phyloP scores from a whole-genome alignment of 2,797 vertebrate species.

The Chelonia mydas region DNA sequence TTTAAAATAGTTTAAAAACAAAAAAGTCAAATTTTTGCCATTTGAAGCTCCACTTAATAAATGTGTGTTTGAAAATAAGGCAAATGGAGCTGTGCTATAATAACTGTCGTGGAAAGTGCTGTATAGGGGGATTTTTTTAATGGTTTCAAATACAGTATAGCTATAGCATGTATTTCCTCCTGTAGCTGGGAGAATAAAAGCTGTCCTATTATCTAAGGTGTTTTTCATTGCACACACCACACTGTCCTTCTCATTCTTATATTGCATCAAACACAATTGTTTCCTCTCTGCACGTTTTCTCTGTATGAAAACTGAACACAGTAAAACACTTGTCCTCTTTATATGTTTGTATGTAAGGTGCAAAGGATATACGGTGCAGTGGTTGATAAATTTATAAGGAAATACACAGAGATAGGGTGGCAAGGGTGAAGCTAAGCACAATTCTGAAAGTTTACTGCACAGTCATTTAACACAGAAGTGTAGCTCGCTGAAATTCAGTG shows the following conservation, averaged over 20 bases:
- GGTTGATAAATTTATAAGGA: neutral
- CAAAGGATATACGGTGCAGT: neutral
- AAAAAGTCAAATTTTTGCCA: neutral
- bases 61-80: neutral
- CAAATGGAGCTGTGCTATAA: neutral
- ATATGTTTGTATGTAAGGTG: neutral
- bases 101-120: neutral
- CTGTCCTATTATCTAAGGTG: neutral
- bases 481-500: neutral
- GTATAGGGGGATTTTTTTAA: neutral
- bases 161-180: neutral
- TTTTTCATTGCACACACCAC: neutral
- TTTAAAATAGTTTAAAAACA: neutral
- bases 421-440: neutral
- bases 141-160: neutral
- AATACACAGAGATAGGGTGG: neutral
- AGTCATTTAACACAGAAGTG: neutral
- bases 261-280: neutral
- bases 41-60: neutral
- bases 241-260: neutral
- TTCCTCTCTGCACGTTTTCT: neutral
- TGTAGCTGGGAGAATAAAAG: neutral
- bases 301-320: slow-evolving; percentile 2
- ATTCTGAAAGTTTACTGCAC: neutral
- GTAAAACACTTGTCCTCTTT: neutral